Evolutionary conservation across 2,797 vertebrate species (phyloP).

Genomic region (Sandelia bainsii): DNA sequence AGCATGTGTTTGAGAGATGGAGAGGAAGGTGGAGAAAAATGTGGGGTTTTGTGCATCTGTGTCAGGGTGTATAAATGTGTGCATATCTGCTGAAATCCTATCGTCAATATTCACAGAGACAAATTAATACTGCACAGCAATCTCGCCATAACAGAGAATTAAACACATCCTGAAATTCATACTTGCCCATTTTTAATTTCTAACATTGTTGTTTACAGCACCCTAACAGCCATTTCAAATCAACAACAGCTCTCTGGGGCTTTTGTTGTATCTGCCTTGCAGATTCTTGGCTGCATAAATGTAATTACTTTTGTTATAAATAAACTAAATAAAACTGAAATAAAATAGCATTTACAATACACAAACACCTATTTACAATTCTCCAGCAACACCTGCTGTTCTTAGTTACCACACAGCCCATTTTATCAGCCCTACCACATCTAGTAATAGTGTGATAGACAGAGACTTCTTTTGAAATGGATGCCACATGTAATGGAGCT

Average conservation of each 20-base stretch:
- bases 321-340: constrained; percentile 47
- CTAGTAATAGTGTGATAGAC: constrained; percentile 49
- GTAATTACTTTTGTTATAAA: constrained; percentile 56
- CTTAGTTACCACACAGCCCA: constrained; percentile 43
- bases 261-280: constrained; percentile 23
- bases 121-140: constrained; percentile 25
- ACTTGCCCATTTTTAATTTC: constrained; percentile 51
- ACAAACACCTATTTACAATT: constrained; percentile 35
- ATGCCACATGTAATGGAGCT: constrained; percentile 71
- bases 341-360: constrained; percentile 39
- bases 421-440: constrained; percentile 53
- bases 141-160: constrained; percentile 32
- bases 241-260: constrained; percentile 44
- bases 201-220: constrained; percentile 49
- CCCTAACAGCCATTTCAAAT: constrained; percentile 57
- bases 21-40: constrained; percentile 5
- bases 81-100: neutral
- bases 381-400: constrained; percentile 43
- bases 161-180: constrained; percentile 59
- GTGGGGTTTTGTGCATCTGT: neutral
- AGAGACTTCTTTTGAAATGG: constrained; percentile 56
- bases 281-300: constrained; percentile 27
- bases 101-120: constrained; percentile 24
- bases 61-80: neutral
- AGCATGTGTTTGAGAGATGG: neutral